Percentiles rank a stretch among this genome's conserved stretches.
Conservation (phyloP, 2,797 vertebrate genomes). For the Chaetophractus vellerosus region DNA sequence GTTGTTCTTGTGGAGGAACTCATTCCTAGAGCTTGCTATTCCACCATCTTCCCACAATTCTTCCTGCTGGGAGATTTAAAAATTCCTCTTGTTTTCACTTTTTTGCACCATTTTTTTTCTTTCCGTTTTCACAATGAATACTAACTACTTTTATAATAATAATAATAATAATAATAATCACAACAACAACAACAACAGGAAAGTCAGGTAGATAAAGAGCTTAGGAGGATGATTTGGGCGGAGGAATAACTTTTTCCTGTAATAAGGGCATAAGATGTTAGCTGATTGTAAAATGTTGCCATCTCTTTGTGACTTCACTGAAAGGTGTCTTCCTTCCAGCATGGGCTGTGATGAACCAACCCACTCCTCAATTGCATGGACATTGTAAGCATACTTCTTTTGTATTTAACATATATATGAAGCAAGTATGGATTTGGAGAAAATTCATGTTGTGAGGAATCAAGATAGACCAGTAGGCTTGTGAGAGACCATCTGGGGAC, state of each 20-base stretch:
- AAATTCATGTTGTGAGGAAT: constrained; percentile 26
- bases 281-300: neutral
- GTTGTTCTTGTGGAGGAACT: no score
- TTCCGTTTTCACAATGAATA: neutral
- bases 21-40: no score
- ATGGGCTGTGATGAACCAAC: neutral
- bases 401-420: neutral
- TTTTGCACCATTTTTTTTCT: neutral
- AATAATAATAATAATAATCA: neutral
- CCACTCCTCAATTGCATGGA: neutral
- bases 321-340: neutral
- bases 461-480: neutral
- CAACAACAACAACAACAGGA: neutral
- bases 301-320: neutral
- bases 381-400: neutral
- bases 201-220: neutral
- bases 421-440: neutral
- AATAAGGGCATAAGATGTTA: neutral
- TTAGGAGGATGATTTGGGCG: neutral
- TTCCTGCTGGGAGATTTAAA: neutral
- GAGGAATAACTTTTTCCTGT: neutral
- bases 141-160: constrained; percentile 11
- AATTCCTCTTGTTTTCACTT: neutral
- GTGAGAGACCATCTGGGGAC: neutral
- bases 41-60: no score